Evolutionary conservation across 2,113 vertebrate species (phyloP), one percentile per base, ranked within the genome.

Genomic region (Cephalopterus ornatus): DNA sequence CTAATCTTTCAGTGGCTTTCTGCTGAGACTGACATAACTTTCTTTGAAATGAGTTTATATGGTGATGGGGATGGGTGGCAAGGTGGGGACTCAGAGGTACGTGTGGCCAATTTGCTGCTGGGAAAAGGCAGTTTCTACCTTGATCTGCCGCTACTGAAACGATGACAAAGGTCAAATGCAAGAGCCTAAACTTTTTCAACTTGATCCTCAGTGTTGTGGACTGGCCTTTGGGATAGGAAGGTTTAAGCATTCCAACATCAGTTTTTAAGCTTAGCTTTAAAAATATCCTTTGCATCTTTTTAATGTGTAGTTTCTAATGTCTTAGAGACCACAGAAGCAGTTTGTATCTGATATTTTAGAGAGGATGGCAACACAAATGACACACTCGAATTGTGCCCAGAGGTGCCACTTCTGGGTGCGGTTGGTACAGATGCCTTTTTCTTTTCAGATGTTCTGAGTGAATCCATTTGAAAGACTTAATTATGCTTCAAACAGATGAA

Each of bases 1-100:
- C 22, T 66, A 59, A 93, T 88, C 88, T 97, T 93, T 95, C 88
- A 90, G 82, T 63, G 90, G 85, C 80, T 91, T 90, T 95, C 81
- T 93, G 78, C 70, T 94, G 58, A 71, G 67, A 91, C 88, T 95
- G 88, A 89, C 68, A 91, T 87, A 1, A 65, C 66, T 89, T 89
- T 89, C 61, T 65, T 41, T 93, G 88, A 83, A 93, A 93, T 86
- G 84, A 85, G 74, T 41, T 61, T 59, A 44, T 81, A 59, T 70
- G 37, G 68, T 93, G 78, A 27, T 93, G n/a, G 1, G 14, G 50
- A 44, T 52, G 82, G 46, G 41, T 95, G 83, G 42, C 71, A 59
- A 82, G 79, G 44, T 59, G 63, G 35, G 55, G 42, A 58, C 49
- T 73, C 30, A 26, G 30, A 83, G 59, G 56, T 86, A 26, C 0